Conservation (phyloP, 2,888 invertebrate species). For the Pachliopta kotzebuea region DNA sequence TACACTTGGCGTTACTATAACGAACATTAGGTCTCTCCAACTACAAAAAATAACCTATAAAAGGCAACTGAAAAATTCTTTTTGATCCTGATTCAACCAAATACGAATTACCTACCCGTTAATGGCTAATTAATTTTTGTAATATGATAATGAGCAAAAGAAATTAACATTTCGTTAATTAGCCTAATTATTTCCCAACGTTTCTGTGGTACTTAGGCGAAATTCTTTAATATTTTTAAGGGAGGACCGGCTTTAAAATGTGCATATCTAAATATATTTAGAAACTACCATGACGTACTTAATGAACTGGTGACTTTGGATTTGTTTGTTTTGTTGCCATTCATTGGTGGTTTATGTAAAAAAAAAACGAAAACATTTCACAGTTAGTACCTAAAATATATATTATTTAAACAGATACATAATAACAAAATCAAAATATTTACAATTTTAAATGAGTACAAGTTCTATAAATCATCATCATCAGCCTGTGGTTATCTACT, state of each 20-base stretch:
- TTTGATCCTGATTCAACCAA: background rate
- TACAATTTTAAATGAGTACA: too few relatives aligned
- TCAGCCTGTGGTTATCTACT: too few relatives aligned
- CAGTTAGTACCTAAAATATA: too few relatives aligned
- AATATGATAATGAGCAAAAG: conserved; percentile 6
- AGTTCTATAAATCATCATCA: too few relatives aligned
- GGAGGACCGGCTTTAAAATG: background rate
- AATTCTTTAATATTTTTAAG: conserved; percentile 3
- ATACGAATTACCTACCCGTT: background rate
- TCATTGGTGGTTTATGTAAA: too few relatives aligned
- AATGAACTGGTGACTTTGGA: too few relatives aligned
- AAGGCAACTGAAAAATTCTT: too few relatives aligned
- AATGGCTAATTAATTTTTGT: conserved; percentile 10
- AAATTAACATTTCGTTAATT: conserved; percentile 14
- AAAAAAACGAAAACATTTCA: too few relatives aligned
- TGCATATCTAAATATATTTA: background rate
- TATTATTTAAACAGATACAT: too few relatives aligned
- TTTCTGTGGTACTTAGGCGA: conserved; percentile 5
- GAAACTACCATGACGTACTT: background rate
- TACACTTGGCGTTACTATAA: too few relatives aligned
- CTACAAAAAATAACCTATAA: background rate
- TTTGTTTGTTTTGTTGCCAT: too few relatives aligned
- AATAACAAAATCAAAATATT: too few relatives aligned
- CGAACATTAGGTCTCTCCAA: background rate
- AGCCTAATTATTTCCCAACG: conserved; percentile 19